phyloP scores from a whole-genome alignment of 2,113 vertebrate genomes.

The Hydrochoerus hydrochaeris region DNA sequence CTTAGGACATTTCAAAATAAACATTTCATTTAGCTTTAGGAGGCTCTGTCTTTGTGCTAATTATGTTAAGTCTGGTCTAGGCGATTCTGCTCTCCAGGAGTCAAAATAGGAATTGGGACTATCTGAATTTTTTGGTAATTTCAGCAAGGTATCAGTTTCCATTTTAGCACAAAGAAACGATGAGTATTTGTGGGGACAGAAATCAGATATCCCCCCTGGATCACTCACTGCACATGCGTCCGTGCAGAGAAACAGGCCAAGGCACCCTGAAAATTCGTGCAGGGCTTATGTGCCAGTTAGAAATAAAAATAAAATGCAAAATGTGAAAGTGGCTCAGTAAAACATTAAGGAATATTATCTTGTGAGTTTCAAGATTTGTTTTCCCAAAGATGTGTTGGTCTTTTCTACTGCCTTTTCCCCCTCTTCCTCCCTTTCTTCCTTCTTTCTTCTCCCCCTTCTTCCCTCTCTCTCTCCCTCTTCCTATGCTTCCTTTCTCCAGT shows the following conservation, averaged over 20 bases:
- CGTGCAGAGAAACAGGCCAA: background rate
- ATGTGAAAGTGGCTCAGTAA: background rate
- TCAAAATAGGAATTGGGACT: constrained; percentile 14
- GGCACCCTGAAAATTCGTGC: background rate
- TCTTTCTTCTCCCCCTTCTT: background rate
- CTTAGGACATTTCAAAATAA: constrained; percentile 67
- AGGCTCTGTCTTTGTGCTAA: constrained; percentile 54
- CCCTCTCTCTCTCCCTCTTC: background rate
- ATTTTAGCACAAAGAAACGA: background rate
- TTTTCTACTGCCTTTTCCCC: background rate
- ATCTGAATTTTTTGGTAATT: background rate
- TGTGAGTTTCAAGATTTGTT: constrained; percentile 4
- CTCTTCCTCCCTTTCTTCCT: background rate
- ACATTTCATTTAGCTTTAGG: constrained; percentile 54
- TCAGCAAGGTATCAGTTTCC: background rate
- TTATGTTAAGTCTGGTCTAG: constrained; percentile 17
- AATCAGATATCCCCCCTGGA: background rate
- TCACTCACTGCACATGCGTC: background rate
- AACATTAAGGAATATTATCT: background rate
- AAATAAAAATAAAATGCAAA: constrained; percentile 33
- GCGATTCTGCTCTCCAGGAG: background rate
- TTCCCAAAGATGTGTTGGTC: background rate
- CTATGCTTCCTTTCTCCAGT: background rate
- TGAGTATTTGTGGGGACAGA: background rate
- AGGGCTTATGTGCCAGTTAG: background rate